A percentile compares a stretch with the other conserved stretches of the same genome.
Conservation (phyloP, 1,140 invertebrate species). For the Aradophagus sp. region DNA sequence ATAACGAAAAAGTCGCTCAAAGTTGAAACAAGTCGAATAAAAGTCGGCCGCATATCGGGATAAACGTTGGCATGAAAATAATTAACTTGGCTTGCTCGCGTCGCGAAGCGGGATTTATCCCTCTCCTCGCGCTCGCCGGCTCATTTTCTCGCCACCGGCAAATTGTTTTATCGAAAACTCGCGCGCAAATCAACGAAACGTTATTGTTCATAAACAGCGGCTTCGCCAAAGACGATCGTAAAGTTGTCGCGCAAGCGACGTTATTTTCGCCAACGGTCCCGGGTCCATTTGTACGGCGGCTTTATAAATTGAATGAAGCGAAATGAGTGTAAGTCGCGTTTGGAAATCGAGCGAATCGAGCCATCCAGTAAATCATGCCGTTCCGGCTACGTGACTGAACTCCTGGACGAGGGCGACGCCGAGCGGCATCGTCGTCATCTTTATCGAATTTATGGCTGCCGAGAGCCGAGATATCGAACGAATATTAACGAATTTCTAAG, state of each 20-base stretch:
- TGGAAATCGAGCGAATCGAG: slow-evolving; percentile 54
- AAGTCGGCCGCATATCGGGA: too few relatives aligned
- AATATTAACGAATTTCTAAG: slow-evolving; percentile 56
- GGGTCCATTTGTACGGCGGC: slow-evolving; percentile 49
- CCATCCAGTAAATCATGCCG: slow-evolving; percentile 57
- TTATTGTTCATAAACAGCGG: slow-evolving; percentile 47
- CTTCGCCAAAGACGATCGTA: slow-evolving; percentile 39
- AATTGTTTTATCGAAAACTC: slow-evolving; percentile 20
- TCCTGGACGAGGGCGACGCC: slow-evolving; percentile 21
- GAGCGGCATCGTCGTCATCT: slow-evolving; percentile 35
- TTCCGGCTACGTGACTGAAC: slow-evolving; percentile 56
- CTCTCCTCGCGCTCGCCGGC: too few relatives aligned
- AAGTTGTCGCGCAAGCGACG: slow-evolving; percentile 39
- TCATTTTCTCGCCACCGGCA: too few relatives aligned
- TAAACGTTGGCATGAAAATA: too few relatives aligned
- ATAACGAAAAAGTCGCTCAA: too few relatives aligned
- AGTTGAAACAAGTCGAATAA: too few relatives aligned
- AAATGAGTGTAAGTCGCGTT: slow-evolving; percentile 57
- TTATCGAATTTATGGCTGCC: slow-evolving; percentile 56
- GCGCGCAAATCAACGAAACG: slow-evolving; percentile 6
- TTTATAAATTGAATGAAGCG: slow-evolving; percentile 56
- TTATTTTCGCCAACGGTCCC: slow-evolving; percentile 20
- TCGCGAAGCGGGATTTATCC: too few relatives aligned
- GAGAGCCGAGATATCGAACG: slow-evolving; percentile 38
- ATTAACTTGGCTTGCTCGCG: too few relatives aligned